These are phyloP conservation scores for Drosophila subpulchrella DNA, from an alignment of 1,140 invertebrate species.

Conservation along the genomic window DNA sequence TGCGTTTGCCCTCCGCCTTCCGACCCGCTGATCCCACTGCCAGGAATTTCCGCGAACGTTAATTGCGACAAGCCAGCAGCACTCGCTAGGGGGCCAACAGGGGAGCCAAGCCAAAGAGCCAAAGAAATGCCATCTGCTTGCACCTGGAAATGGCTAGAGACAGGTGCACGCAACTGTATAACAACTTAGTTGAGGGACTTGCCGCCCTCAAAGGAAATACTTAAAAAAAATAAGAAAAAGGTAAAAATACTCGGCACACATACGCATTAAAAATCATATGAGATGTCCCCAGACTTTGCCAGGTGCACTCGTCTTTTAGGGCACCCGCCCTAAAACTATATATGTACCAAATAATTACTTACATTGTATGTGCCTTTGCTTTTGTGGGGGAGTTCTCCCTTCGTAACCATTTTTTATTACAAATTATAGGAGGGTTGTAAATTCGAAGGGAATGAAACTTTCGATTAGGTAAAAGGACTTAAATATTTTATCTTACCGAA, in stretches of 20 bases:
- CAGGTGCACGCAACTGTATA: conserved; percentile 45
- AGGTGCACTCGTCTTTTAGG: background rate
- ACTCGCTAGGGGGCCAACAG: conserved; percentile 22
- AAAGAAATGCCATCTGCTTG: conserved; percentile 67
- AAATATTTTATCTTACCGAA: background rate
- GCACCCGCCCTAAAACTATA: background rate
- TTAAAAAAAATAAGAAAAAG: conserved; percentile 17
- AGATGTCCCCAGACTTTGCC: conserved; percentile 9
- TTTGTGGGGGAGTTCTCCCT: too few relatives aligned
- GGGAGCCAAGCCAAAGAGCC: conserved; percentile 23
- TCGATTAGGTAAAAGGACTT: background rate
- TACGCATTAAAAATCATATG: conserved; percentile 25
- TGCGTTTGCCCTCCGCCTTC: conserved; percentile 38
- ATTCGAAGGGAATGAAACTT: background rate
- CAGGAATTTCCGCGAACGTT: conserved; percentile 81
- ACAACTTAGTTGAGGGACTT: conserved; percentile 54
- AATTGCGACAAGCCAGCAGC: conserved; percentile 77
- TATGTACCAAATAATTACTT: conserved; percentile 27
- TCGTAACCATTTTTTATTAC: too few relatives aligned
- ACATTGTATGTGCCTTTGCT: conserved; percentile 1
- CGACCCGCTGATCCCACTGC: conserved; percentile 43
- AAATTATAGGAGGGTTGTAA: background rate
- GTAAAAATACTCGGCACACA: conserved; percentile 21
- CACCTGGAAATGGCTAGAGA: conserved; percentile 38
- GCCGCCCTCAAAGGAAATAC: conserved; percentile 48